Base-by-base conservation (phyloP, 53 echinoderm and acorn worm species). In the Apostichopus leukothele region DNA sequence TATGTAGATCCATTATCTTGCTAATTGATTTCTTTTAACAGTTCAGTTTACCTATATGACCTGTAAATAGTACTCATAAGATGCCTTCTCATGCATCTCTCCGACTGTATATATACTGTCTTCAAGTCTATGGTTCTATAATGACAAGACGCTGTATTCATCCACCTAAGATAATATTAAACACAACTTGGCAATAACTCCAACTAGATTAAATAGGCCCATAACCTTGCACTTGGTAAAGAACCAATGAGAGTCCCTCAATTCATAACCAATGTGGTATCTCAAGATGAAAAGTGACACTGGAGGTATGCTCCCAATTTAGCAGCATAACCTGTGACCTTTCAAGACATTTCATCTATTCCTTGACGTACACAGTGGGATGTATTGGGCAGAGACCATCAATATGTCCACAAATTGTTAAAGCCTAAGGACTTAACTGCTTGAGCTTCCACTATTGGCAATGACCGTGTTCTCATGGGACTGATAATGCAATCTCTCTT, bases 291-390 rank as follows among this genome's bases (percentile, higher is more conserved):
- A 11, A 53, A 81, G 81, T 81, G 81, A 59, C 19, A 81, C 81
- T 22, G 7, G 54, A 81, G 81, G 55, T 81, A 81, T 54, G 81
- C 81, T 81, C 81, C 23, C 19, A 53, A 81, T 81, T 81, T 81
- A 81, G 54, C 55, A 81, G 81, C 81, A 21, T 51, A 59, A n/a
- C 81, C 20, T 59, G 21, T 81, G 81, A 81, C 81, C 81, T 81
- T 81, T 81, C 22, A 4, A 81, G 81, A 54, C 81, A 81, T 81
- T 81, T 81, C 55, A 81, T 81, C 81, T 81, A 81, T 81, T 81
- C 81, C 11, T 59, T 21, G 19, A 54, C 81, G 14, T 71, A 54
- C 55, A 10, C 81, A 81, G 55, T 51, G 55, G 79, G 81, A 23
- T 81, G 25, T 6, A 7, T 54, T 6, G 1, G 19, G 16, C 6